Conservation (phyloP, 1,140 invertebrate species). For the Medauroidea extradentata region DNA sequence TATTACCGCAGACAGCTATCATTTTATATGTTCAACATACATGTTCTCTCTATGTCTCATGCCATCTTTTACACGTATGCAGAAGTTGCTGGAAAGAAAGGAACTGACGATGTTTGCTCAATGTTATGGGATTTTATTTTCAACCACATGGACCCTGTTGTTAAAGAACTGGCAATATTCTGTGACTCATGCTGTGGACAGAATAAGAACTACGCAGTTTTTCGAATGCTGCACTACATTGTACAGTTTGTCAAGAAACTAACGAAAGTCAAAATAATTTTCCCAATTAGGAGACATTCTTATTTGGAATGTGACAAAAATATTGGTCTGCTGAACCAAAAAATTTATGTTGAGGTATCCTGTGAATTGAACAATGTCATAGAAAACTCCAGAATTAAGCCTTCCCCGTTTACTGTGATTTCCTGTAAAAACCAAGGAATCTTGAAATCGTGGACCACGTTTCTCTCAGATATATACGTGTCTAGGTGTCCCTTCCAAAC, state of each 20-base stretch:
- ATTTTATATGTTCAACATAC: background rate
- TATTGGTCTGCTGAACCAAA: too few relatives aligned
- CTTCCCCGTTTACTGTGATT: constrained; percentile 18
- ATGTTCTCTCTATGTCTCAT: background rate
- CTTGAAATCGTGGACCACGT: constrained; percentile 11
- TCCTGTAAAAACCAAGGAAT: constrained; percentile 6
- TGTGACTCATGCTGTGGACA: constrained; percentile 4
- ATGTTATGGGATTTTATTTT: background rate
- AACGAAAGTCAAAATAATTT: constrained; percentile 1
- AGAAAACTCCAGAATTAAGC: constrained; percentile 15
- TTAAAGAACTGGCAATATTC: background rate
- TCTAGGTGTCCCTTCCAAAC: constrained; percentile 16
- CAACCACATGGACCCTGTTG: background rate
- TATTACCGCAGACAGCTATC: too few relatives aligned
- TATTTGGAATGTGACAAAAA: too few relatives aligned
- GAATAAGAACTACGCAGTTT: constrained; percentile 3
- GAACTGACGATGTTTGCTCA: constrained; percentile 1
- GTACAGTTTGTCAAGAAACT: constrained; percentile 6
- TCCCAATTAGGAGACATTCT: too few relatives aligned
- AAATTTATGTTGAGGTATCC: constrained; percentile 23
- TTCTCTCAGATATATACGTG: constrained; percentile 8
- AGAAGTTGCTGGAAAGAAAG: constrained; percentile 5
- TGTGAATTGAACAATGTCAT: constrained; percentile 23
- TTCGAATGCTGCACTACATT: background rate
- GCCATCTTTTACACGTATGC: constrained; percentile 2